These are phyloP conservation scores for Ceratina japonica DNA, from an alignment of 1,140 invertebrate species.

Conservation along the genomic window DNA sequence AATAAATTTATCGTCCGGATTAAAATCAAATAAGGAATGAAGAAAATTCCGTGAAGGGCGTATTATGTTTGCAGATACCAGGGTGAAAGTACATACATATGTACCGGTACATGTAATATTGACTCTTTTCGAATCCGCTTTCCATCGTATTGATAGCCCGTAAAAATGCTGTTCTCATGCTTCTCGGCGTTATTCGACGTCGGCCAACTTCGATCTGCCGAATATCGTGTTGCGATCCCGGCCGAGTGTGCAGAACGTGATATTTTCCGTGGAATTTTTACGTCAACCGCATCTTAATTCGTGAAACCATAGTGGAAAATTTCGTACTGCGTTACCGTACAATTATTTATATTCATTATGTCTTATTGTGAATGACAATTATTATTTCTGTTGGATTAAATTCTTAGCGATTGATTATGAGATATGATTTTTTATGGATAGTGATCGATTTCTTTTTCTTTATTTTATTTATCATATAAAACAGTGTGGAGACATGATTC, in stretches of 20 bases:
- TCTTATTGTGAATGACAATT: neutral
- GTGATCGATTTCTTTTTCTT: no score
- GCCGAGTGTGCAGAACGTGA: constrained; percentile 26
- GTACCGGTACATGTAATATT: neutral
- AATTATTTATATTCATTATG: neutral
- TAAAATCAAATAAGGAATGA: no score
- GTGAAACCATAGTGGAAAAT: neutral
- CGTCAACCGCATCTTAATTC: neutral
- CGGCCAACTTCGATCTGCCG: constrained; percentile 24
- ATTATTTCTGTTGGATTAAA: no score
- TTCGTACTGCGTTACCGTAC: neutral
- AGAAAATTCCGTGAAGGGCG: no score
- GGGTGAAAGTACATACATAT: neutral
- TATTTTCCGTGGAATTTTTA: constrained; percentile 14
- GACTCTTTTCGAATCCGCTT: constrained; percentile 6
- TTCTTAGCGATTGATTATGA: no score
- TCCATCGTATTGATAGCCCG: neutral
- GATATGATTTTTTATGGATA: no score
- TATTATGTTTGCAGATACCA: neutral
- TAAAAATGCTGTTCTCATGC: constrained; percentile 34
- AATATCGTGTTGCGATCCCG: constrained; percentile 41
- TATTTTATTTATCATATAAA: no score
- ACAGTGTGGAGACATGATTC: no score
- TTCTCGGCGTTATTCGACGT: constrained; percentile 31
- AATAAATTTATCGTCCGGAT: no score